These are phyloP conservation scores for Desmodus rotundus DNA, from an alignment of 2,113 vertebrate genomes.

Conservation along the genomic window DNA sequence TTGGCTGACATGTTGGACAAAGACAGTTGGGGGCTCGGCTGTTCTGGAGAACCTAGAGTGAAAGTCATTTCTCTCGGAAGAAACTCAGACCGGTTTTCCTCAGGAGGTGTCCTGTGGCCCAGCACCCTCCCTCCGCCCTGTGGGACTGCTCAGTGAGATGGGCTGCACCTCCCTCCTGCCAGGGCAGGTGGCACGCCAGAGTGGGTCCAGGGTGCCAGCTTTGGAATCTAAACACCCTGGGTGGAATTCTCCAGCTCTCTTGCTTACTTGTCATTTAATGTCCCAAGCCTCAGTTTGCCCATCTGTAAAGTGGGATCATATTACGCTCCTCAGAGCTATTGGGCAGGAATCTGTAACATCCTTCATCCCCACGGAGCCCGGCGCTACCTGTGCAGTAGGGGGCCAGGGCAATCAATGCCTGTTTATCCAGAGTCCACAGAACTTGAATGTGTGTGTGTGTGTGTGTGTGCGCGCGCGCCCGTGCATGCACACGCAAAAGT, in stretches of 20 bases:
- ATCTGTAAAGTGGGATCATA: neutral
- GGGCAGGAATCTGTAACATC: neutral
- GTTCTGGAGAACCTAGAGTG: neutral
- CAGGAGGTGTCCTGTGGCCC: neutral
- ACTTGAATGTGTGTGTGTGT: no score
- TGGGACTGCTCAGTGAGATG: neutral
- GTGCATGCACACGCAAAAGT: no score
- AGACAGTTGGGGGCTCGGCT: accelerated
- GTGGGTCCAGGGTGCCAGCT: neutral
- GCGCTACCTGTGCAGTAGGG: accelerated
- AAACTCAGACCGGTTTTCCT: neutral
- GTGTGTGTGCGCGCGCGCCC: neutral
- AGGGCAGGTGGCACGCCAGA: neutral
- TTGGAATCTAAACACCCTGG: neutral
- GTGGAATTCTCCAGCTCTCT: neutral
- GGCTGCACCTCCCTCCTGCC: neutral
- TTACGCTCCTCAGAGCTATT: neutral
- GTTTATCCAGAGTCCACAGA: neutral
- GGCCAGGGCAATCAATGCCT: neutral
- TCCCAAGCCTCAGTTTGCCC: neutral
- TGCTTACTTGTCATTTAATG: neutral
- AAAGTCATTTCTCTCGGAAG: neutral
- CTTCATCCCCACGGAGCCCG: neutral
- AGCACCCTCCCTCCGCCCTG: neutral
- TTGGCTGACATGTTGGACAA: neutral